Conservation (phyloP, 2,113 vertebrate species). For the Actenoides hombroni region DNA sequence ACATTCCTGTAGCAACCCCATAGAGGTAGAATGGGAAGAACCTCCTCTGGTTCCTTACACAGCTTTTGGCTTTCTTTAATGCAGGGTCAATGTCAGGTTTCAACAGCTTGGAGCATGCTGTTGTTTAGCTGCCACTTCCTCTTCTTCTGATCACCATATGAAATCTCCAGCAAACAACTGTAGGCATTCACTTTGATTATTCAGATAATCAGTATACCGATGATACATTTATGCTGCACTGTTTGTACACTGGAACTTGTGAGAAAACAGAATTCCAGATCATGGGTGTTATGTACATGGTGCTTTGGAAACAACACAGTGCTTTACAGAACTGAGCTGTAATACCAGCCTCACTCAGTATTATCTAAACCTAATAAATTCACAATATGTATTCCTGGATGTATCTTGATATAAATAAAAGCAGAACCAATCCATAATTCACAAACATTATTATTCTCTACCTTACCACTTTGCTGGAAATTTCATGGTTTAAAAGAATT, state of each 20-base stretch:
- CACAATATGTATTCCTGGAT: not conserved
- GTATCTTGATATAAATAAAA: not conserved
- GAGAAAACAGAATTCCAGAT: not conserved
- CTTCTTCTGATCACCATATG: not conserved
- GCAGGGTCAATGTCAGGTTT: not conserved
- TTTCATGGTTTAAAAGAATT: not conserved
- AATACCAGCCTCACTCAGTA: not conserved
- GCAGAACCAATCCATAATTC: not conserved
- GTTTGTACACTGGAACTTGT: not conserved
- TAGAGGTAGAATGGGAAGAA: not conserved
- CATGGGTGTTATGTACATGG: not conserved
- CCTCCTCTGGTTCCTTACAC: not conserved
- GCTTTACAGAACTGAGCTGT: not conserved
- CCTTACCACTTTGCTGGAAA: not conserved
- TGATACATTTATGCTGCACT: not conserved
- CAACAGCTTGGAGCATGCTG: not conserved
- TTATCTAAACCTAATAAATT: not conserved
- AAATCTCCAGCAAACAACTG: not conserved
- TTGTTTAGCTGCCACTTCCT: not conserved
- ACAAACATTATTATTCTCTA: not conserved
- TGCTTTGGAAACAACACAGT: not conserved
- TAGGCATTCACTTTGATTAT: not conserved
- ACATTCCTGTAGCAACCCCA: not conserved
- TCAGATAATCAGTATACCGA: not conserved
- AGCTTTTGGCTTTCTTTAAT: not conserved